These are phyloP conservation scores for Hydropsyche tenuis DNA, from an alignment of 1,140 invertebrate genomes.

Conservation along the genomic window DNA sequence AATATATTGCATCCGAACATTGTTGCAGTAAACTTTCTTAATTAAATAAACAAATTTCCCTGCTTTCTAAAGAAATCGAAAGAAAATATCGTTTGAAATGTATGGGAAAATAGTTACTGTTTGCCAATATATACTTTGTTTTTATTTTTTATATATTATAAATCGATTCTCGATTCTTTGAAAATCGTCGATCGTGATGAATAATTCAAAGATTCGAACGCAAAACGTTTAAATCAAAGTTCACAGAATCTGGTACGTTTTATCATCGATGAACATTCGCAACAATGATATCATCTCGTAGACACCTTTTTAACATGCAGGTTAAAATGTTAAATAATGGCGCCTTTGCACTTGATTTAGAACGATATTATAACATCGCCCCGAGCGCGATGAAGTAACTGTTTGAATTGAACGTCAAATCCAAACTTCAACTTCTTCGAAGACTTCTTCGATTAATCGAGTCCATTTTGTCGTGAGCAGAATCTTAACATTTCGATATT, in stretches of 20 bases:
- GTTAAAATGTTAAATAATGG: not conserved
- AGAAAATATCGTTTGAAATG: no score
- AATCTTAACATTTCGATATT: no score
- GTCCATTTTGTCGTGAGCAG: not conserved
- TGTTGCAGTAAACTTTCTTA: no score
- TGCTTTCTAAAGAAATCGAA: no score
- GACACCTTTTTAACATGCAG: conserved; percentile 14
- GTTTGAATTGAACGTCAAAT: no score
- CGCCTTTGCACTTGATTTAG: not conserved
- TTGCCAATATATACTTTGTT: not conserved
- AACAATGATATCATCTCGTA: conserved; percentile 20
- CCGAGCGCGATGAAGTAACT: no score
- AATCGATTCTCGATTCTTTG: not conserved
- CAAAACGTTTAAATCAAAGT: not conserved
- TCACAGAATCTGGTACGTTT: conserved; percentile 13
- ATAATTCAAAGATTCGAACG: not conserved
- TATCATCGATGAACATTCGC: conserved; percentile 1
- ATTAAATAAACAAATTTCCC: no score
- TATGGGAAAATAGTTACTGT: no score
- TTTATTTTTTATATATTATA: not conserved
- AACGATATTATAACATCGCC: no score
- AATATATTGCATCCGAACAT: no score
- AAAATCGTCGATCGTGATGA: not conserved
- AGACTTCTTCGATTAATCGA: not conserved
- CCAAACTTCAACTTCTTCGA: no score